A percentile compares a stretch with the other conserved stretches of the same genome.
These are phyloP conservation scores for Megalops atlanticus DNA, from an alignment of 2,113 vertebrate genomes.

Conservation along the genomic window DNA sequence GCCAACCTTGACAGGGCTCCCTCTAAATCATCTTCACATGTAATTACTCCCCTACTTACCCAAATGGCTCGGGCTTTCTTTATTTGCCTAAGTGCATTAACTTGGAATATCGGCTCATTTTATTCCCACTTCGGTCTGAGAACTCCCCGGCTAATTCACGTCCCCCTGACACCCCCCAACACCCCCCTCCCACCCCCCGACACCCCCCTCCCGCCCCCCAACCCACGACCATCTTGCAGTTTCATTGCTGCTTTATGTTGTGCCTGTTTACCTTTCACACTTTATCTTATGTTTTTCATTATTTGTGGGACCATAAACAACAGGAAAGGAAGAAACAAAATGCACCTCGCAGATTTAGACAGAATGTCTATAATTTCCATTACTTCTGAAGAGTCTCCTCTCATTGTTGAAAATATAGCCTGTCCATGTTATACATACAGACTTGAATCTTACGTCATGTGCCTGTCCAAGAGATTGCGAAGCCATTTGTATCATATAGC, in stretches of 20 bases:
- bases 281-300: slow-evolving; percentile 14
- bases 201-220: not conserved
- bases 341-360: too few relatives aligned
- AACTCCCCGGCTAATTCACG: not conserved
- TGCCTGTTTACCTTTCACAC: slow-evolving; percentile 25
- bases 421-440: too few relatives aligned
- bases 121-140: slow-evolving; percentile 11
- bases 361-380: too few relatives aligned
- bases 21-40: slow-evolving; percentile 70
- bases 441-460: too few relatives aligned
- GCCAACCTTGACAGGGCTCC: slow-evolving; percentile 61
- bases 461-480: too few relatives aligned
- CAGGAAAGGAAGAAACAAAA: too few relatives aligned
- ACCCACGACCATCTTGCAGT: not conserved
- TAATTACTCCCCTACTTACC: slow-evolving; percentile 71
- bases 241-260: slow-evolving; percentile 10
- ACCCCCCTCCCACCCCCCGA: not conserved
- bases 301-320: not conserved
- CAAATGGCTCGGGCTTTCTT: slow-evolving; percentile 65
- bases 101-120: slow-evolving; percentile 35
- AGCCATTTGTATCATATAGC: too few relatives aligned
- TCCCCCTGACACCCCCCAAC: not conserved
- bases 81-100: slow-evolving; percentile 76
- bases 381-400: too few relatives aligned
- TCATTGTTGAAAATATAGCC: too few relatives aligned